A percentile compares a stretch with the other conserved stretches of the same genome.
phyloP scores from a whole-genome alignment of 1,140 invertebrate genomes.

The Drosophila nebulosa region DNA sequence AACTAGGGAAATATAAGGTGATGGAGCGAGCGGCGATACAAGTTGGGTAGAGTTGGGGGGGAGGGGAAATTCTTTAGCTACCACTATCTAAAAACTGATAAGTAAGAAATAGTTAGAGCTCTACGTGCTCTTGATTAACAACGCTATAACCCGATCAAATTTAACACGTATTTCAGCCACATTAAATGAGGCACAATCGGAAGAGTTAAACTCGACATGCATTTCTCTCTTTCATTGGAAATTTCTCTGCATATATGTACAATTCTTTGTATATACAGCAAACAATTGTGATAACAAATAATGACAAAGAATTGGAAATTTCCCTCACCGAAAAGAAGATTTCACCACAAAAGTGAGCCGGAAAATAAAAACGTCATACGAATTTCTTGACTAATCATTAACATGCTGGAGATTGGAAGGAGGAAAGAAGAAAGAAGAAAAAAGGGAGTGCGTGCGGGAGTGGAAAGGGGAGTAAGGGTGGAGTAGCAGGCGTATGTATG shows the following conservation, averaged over 20 bases:
- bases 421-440: constrained; percentile 11
- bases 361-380: constrained; percentile 34
- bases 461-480: too few species aligned
- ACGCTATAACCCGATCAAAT: constrained; percentile 1
- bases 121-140: background rate
- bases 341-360: background rate
- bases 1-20: background rate
- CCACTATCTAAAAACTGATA: background rate
- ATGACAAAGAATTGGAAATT: constrained; percentile 25
- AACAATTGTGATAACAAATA: constrained; percentile 29
- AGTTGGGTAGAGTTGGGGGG: too few species aligned
- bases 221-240: constrained; percentile 41
- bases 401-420: constrained; percentile 1
- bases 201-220: constrained; percentile 9
- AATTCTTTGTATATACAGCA: background rate
- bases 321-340: background rate
- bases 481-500: background rate
- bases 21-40: background rate
- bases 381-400: constrained; percentile 50
- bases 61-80: background rate
- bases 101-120: background rate
- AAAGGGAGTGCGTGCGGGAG: background rate
- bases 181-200: constrained; percentile 8
- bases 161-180: constrained; percentile 4
- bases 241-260: background rate